Evolutionary conservation across 2,888 invertebrate species (phyloP).

Genomic region (Oscheius myriophilus): DNA sequence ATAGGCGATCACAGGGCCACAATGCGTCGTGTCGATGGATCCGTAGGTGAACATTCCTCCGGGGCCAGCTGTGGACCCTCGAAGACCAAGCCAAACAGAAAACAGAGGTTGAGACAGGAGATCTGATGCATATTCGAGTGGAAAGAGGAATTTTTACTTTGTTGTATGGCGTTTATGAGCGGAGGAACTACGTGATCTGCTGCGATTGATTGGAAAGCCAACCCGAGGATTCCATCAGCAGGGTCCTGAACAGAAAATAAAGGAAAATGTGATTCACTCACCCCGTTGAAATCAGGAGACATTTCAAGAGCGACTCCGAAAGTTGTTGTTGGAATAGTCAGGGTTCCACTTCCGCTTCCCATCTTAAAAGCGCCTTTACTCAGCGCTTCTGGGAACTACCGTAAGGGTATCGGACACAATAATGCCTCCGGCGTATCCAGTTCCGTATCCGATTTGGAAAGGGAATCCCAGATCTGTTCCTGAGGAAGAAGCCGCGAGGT

Average conservation of each 20-base stretch:
- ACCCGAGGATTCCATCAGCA: conserved; percentile 51
- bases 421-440: conserved; percentile 50
- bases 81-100: conserved; percentile 55
- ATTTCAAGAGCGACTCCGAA: conserved; percentile 74
- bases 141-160: conserved; percentile 11
- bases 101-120: conserved; percentile 44
- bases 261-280: background rate
- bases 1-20: conserved; percentile 51
- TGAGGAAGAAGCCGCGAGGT: conserved; percentile 4
- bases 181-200: conserved; percentile 55
- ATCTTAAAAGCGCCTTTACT: conserved; percentile 29
- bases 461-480: background rate
- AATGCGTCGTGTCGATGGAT: conserved; percentile 56
- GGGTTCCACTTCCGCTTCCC: conserved; percentile 37
- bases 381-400: too few relatives aligned
- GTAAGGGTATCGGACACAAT: conserved; percentile 49
- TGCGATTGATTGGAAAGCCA: conserved; percentile 53
- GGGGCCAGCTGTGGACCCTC: conserved; percentile 43
- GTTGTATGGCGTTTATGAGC: conserved; percentile 52
- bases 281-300: conserved; percentile 74
- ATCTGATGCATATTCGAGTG: background rate
- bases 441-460: conserved; percentile 37
- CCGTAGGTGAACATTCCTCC: conserved; percentile 56
- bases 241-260: conserved; percentile 31
- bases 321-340: conserved; percentile 72